Percentiles rank a stretch among this genome's conserved stretches.
phyloP scores from a whole-genome alignment of 2,797 vertebrate species.

The Aselliscus stoliczkanus region DNA sequence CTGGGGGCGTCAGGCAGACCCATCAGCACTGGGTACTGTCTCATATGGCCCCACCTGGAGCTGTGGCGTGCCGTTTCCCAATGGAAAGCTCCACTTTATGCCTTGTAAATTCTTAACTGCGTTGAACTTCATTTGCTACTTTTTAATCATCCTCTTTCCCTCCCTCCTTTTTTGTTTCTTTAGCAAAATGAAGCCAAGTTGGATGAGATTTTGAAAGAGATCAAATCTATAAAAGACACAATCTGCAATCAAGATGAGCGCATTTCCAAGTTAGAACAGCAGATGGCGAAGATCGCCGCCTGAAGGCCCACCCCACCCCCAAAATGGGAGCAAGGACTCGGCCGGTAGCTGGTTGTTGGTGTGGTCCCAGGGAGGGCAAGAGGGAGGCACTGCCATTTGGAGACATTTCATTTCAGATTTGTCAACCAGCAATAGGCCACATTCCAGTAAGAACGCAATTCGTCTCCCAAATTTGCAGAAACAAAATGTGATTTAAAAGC shows the following conservation, averaged over 20 bases:
- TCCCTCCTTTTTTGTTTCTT: constrained; percentile 40
- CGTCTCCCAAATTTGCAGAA: constrained; percentile 73
- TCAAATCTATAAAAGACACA: constrained; percentile 95
- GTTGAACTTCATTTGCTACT: not conserved
- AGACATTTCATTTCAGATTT: constrained; percentile 83
- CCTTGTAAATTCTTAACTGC: not conserved
- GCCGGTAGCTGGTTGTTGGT: constrained; percentile 74
- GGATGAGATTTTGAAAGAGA: constrained; percentile 97
- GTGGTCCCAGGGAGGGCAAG: constrained; percentile 79
- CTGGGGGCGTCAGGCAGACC: accelerated
- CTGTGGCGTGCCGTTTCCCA: not conserved
- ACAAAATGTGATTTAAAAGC: constrained; percentile 76
- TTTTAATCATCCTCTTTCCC: accelerated
- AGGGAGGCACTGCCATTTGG: constrained; percentile 83
- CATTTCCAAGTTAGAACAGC: constrained; percentile 96
- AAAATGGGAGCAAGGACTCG: constrained; percentile 40
- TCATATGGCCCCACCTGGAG: accelerated
- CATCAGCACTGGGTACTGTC: accelerated
- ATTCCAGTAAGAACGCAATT: constrained; percentile 88
- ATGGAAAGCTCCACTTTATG: not conserved
- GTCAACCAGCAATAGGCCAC: constrained; percentile 83
- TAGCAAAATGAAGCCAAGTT: constrained; percentile 94
- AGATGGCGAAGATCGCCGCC: constrained; percentile 92
- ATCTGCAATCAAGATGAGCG: constrained; percentile 95
- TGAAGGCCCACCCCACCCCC: constrained; percentile 76